Evolutionary conservation across 1,140 invertebrate species (phyloP), one percentile per base, ranked within the genome.

Genomic region (Hypsibius dujardini): DNA sequence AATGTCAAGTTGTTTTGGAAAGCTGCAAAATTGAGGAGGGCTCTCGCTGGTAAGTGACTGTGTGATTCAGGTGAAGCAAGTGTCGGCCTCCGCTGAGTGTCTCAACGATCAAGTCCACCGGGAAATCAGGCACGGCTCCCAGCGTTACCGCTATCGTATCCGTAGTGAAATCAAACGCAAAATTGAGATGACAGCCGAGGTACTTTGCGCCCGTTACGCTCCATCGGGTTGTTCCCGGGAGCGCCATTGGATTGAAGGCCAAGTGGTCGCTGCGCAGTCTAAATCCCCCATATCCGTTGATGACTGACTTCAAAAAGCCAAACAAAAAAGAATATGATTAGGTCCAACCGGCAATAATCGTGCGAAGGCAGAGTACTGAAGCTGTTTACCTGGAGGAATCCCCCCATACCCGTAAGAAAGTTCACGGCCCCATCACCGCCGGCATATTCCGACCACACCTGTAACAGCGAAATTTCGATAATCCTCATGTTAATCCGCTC

Each of bases 271-370:
- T 72, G 42, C 76, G 60, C 1, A 81, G 59, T 42, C 80, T 70
- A 46, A 80, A 71, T 7, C 82, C 82, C 14, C 75, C 79, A 75
- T 81, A 83, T 3, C 81, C 82, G 72, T 76, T 80, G 0, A 82
- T 70, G 42, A 83, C 47, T 1, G 77, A 75, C 75, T 83, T 81
- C 0, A 83, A 75, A 72, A 81, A 81, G 14, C 81, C 81, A 15
- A 56, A 56, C 7, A 56, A 7, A 56, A 56, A 7, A 56, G n/a
- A 56, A 56, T 7, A 7, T 56, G 50, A 56, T 7, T 7, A 56
- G n/a, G 50, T n/a, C 50, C 7, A 56, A 7, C 7, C 50, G 7
- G 7, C 50, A 56, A 56, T 56, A n/a, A 56, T 56, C 7, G 7
- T n/a, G n/a, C 7, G n/a, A 56, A 56, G n/a, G n/a, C 7, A n/a